phyloP scores from a whole-genome alignment of 2,113 vertebrate species.

The Notothenia rossii region DNA sequence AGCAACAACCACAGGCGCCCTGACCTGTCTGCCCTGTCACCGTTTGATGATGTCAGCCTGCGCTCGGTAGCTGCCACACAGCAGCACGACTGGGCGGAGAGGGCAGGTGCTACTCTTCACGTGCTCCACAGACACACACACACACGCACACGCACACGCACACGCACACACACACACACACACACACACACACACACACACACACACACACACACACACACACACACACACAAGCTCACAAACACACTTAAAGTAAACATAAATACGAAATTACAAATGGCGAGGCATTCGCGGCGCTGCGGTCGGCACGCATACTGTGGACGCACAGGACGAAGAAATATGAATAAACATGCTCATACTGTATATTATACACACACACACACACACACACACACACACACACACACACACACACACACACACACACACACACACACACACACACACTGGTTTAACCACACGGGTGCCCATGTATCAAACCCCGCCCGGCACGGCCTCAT shows the following conservation, averaged over 20 bases:
- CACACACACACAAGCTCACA: neutral
- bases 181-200: no score
- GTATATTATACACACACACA: slow-evolving; percentile 32
- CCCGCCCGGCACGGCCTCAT: slow-evolving; percentile 61
- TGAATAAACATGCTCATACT: slow-evolving; percentile 63
- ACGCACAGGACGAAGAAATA: slow-evolving; percentile 54
- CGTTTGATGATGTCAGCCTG: slow-evolving; percentile 78
- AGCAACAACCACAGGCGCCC: slow-evolving; percentile 66
- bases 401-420: slow-evolving; percentile 5
- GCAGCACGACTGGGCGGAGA: slow-evolving; percentile 51
- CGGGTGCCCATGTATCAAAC: slow-evolving; percentile 62
- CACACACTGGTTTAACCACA: slow-evolving; percentile 55
- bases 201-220: no score
- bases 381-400: slow-evolving; percentile 32
- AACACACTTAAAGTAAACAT: slow-evolving; percentile 44
- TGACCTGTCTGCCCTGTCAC: slow-evolving; percentile 74
- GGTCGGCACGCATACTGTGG: slow-evolving; percentile 50
- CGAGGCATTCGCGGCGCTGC: slow-evolving; percentile 39
- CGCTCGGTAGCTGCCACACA: slow-evolving; percentile 53
- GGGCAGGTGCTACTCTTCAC: slow-evolving; percentile 75
- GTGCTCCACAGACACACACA: slow-evolving; percentile 17
- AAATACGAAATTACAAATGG: slow-evolving; percentile 62
- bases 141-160: slow-evolving; percentile 3
- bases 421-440: slow-evolving; percentile 39
- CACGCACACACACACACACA: slow-evolving; percentile 16